Evolutionary conservation across 2,888 invertebrate genomes (phyloP), one percentile per base, ranked within the genome.

Genomic region (Cantharis flavilabris): DNA sequence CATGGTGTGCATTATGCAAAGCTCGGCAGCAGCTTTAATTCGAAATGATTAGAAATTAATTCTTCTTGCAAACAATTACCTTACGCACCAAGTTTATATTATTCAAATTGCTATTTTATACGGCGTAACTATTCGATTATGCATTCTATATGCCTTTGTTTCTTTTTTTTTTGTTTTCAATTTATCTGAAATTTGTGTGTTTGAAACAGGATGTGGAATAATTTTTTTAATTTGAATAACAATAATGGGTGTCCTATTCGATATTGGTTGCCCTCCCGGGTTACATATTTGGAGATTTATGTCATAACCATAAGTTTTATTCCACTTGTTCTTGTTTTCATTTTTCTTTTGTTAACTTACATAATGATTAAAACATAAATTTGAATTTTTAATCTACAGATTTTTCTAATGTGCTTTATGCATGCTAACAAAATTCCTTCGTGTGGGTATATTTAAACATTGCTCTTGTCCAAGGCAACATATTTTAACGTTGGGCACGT

Each of bases 91-190:
- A n/a, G 49, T 49, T 49, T 49, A 49, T 49, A 49, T 49, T 49
- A 49, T 49, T 49, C 49, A 49, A 49, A 49, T 49, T 49, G 49
- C n/a, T 49, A n/a, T n/a, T 49, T 49, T 49, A 49, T 49, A 49
- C 49, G 49, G n/a, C 49, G 49, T n/a, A 49, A n/a, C 65, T 67
- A 26, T 9, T 67, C 26, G 65, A 67, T 67, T 67, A 67, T 67
- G 65, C 65, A 67, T 67, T 67, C 65, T n/a, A 67, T 67, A 23
- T 67, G 49, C 49, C 65, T 67, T 67, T 67, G 65, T 67, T 67
- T 20, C 26, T 67, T 18, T 13, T 23, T 67, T 20, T 67, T 20
- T 67, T 67, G 20, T 67, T 23, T 23, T 67, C 65, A 67, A 26
- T 26, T 67, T 67, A 67, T 67, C 65, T 67, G 26, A 67, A 67